A percentile compares a stretch with the other conserved stretches of the same genome.
These are phyloP conservation scores for Lepidiolamprologus cunningtoni DNA, from an alignment of 2,113 vertebrate genomes.

Conservation along the genomic window DNA sequence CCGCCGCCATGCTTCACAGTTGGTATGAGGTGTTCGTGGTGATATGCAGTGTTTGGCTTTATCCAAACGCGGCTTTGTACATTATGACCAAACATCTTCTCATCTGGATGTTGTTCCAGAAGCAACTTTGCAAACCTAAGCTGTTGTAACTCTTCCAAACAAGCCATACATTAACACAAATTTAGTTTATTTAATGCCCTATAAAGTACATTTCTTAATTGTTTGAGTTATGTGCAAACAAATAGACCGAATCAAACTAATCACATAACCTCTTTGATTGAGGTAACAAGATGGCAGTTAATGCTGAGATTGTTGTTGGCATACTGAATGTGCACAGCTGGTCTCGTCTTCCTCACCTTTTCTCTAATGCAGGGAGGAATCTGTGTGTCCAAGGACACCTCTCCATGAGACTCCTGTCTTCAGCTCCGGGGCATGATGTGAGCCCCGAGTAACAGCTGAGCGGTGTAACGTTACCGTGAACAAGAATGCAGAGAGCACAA, in stretches of 20 bases:
- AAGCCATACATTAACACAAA: neutral
- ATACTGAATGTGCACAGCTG: neutral
- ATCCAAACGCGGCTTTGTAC: neutral
- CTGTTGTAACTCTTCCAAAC: neutral
- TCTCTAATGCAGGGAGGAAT: slow-evolving; percentile 1
- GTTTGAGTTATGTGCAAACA: neutral
- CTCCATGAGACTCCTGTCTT: neutral
- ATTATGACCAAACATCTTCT: neutral
- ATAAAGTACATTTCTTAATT: neutral
- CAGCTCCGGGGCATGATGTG: neutral
- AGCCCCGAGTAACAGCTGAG: slow-evolving; percentile 57
- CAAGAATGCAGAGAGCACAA: slow-evolving; percentile 49
- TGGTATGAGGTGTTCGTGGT: neutral
- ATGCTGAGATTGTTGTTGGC: neutral
- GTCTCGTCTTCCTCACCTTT: neutral
- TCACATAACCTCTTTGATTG: neutral
- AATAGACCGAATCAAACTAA: neutral
- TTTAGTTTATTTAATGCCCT: neutral
- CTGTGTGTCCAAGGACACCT: neutral
- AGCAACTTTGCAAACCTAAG: neutral
- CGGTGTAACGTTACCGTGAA: slow-evolving; percentile 56
- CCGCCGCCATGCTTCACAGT: neutral
- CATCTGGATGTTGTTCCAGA: neutral
- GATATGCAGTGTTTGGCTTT: neutral
- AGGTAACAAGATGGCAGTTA: neutral